Percentiles rank a stretch among this genome's conserved stretches.
Evolutionary conservation across 2,888 invertebrate species (phyloP).

Genomic region (Cephalotes varians): DNA sequence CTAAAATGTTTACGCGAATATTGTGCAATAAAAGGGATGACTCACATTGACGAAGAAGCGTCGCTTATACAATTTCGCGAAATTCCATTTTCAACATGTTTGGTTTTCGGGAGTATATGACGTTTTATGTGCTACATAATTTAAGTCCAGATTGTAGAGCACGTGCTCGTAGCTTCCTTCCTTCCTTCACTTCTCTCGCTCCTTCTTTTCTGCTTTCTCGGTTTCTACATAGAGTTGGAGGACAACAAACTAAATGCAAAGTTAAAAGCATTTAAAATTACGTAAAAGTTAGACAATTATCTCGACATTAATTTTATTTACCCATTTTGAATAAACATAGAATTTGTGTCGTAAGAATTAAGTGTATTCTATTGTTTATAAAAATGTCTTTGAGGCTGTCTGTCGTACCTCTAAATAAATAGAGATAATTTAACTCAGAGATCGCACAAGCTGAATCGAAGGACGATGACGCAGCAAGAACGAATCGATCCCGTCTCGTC

Average conservation of each 20-base stretch:
- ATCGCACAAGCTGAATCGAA: constrained; percentile 70
- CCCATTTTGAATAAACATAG: neutral
- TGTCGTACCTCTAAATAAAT: constrained; percentile 48
- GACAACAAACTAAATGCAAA: constrained; percentile 56
- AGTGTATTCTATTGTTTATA: neutral
- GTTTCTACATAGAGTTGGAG: constrained; percentile 37
- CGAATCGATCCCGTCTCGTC: constrained; percentile 58
- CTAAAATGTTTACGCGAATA: neutral
- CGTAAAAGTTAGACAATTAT: neutral
- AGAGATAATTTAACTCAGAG: constrained; percentile 70
- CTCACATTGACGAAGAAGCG: constrained; percentile 14
- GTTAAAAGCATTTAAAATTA: neutral
- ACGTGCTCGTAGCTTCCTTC: constrained; percentile 53
- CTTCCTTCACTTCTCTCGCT: constrained; percentile 32
- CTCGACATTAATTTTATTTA: neutral
- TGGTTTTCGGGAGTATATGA: constrained; percentile 42
- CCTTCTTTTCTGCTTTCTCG: neutral
- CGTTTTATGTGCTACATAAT: constrained; percentile 65
- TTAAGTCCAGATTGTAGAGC: constrained; percentile 53
- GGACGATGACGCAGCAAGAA: constrained; percentile 69
- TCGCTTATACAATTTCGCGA: constrained; percentile 27
- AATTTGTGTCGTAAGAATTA: neutral
- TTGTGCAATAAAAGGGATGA: constrained; percentile 14
- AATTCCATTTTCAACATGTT: constrained; percentile 58
- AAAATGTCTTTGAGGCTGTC: constrained; percentile 21